Evolutionary conservation across 2,888 invertebrate genomes (phyloP).

Genomic region (Brachylomia viminalis): DNA sequence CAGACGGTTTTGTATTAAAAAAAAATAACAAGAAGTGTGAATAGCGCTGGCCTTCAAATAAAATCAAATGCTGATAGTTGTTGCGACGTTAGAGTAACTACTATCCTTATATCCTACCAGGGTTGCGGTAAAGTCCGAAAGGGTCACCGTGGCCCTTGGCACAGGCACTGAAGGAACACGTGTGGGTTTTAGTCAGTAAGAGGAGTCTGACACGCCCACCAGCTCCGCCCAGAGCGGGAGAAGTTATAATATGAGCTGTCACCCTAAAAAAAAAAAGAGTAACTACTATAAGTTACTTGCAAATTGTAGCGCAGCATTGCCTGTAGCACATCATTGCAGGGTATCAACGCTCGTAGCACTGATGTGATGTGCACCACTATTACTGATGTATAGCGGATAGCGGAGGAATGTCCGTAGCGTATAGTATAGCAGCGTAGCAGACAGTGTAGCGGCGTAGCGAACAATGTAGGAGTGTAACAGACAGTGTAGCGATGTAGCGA

Average conservation of each 20-base stretch:
- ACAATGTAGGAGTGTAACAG: no score
- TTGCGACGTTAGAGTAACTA: background rate
- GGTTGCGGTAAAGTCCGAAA: no score
- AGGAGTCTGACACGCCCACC: no score
- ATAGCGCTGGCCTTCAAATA: constrained; percentile 10
- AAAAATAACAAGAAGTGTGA: background rate
- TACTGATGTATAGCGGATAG: background rate
- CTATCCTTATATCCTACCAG: no score
- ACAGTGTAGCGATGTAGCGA: background rate
- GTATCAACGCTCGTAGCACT: background rate
- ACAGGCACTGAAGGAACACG: no score
- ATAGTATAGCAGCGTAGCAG: constrained; percentile 6
- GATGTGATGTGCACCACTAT: background rate
- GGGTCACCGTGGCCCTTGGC: no score
- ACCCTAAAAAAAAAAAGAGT: no score
- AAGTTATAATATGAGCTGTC: no score
- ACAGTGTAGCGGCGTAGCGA: background rate
- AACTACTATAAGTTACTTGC: background rate
- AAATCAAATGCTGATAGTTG: background rate
- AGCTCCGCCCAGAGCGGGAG: no score
- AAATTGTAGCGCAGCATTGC: background rate
- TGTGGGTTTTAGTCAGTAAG: no score
- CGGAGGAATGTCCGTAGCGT: background rate
- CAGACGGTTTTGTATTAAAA: constrained; percentile 5
- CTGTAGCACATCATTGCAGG: background rate